phyloP scores from a whole-genome alignment of 92 coral and sea anemone species.

The Pocillopora meandrina region DNA sequence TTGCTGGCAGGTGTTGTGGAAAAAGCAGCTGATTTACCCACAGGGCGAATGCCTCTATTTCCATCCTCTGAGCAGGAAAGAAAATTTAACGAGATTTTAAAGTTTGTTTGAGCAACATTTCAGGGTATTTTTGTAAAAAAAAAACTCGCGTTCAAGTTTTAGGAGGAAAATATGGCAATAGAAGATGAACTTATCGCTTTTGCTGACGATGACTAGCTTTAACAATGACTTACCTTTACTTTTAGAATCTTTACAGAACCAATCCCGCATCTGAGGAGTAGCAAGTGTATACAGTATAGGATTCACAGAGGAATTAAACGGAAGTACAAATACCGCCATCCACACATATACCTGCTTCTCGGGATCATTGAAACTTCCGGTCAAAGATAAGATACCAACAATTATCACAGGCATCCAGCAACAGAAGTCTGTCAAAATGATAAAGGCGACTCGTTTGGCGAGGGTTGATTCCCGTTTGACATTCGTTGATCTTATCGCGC shows the following conservation, averaged over 20 bases:
- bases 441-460: slow-evolving; percentile 69
- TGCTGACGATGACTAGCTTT: no score
- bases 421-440: slow-evolving; percentile 69
- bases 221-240: background rate
- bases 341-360: slow-evolving; percentile 70
- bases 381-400: slow-evolving; percentile 59
- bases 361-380: slow-evolving; percentile 69
- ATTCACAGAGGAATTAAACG: slow-evolving; percentile 75
- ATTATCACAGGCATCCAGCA: slow-evolving; percentile 90
- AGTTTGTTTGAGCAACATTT: background rate
- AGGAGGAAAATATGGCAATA: no score
- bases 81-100: background rate
- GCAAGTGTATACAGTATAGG: slow-evolving; percentile 76
- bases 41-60: background rate
- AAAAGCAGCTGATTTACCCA: background rate
- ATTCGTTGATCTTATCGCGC: slow-evolving; percentile 63
- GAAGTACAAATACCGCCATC: slow-evolving; percentile 83
- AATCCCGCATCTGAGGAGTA: slow-evolving; percentile 36
- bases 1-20: background rate
- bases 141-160: no score
- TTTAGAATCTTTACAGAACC: slow-evolving; percentile 1
- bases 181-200: no score
- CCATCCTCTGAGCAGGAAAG: background rate
- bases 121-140: no score
- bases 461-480: slow-evolving; percentile 69